A percentile compares a stretch with the other conserved stretches of the same genome.
phyloP scores from a whole-genome alignment of 2,888 invertebrate species.

The Spilosoma lubricipeda region DNA sequence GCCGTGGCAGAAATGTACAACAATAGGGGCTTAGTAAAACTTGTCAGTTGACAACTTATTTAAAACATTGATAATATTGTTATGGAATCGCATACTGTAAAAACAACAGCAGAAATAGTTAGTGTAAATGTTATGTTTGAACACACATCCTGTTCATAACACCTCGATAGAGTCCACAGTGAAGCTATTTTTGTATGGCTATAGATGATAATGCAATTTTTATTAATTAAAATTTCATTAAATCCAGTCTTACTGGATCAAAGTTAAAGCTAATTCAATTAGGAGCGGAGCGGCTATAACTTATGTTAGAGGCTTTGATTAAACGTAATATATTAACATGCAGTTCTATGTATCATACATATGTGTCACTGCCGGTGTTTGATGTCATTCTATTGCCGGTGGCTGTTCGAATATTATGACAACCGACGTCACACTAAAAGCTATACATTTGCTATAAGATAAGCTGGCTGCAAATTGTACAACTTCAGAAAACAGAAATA shows the following conservation, averaged over 20 bases:
- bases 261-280: background rate
- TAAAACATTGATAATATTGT: too few species aligned
- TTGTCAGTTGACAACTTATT: too few species aligned
- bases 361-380: background rate
- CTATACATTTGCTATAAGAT: slow-evolving; percentile 1
- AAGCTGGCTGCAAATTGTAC: background rate
- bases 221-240: background rate
- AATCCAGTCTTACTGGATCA: background rate
- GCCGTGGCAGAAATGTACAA: too few species aligned
- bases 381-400: background rate
- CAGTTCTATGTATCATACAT: background rate
- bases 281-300: background rate
- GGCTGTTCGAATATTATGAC: slow-evolving; percentile 12
- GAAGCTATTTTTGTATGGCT: background rate
- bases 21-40: too few species aligned
- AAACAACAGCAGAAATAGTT: too few species aligned
- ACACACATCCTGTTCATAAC: too few species aligned
- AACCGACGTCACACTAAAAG: background rate
- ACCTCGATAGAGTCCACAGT: too few species aligned
- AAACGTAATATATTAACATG: background rate
- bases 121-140: too few species aligned
- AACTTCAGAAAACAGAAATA: background rate
- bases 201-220: background rate
- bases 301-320: background rate
- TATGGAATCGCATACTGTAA: too few species aligned